These are phyloP conservation scores for Trachemys scripta DNA, from an alignment of 2,113 vertebrate species.

Conservation along the genomic window DNA sequence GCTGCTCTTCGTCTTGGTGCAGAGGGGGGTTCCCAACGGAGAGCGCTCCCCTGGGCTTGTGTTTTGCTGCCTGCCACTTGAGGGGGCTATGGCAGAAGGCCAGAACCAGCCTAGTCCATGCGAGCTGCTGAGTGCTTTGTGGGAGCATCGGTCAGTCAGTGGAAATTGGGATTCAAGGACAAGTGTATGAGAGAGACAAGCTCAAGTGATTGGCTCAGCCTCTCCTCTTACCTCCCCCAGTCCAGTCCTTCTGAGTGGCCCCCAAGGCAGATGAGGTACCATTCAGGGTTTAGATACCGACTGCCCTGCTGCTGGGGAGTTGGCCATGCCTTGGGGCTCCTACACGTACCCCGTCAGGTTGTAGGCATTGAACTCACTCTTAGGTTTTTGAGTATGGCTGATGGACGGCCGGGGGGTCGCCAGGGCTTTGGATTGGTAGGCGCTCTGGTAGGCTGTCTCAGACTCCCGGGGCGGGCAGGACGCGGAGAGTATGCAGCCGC, in stretches of 20 bases:
- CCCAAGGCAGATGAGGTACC: background rate
- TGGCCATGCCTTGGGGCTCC: background rate
- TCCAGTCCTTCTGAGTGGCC: background rate
- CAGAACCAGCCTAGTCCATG: background rate
- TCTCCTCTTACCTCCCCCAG: background rate
- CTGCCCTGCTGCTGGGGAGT: background rate
- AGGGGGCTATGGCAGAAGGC: background rate
- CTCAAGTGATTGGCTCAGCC: rapidly evolving
- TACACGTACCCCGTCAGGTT: conserved; percentile 87
- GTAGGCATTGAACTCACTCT: conserved; percentile 82
- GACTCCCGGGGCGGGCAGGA: conserved; percentile 82
- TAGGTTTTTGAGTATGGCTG: conserved; percentile 68
- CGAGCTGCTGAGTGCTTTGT: background rate
- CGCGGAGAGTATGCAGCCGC: conserved; percentile 88
- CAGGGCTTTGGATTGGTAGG: conserved; percentile 72
- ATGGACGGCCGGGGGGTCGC: conserved; percentile 9
- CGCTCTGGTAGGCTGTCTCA: conserved; percentile 11
- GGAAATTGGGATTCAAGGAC: rapidly evolving
- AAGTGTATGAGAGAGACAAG: background rate
- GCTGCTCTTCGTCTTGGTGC: background rate
- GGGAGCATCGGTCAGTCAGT: background rate
- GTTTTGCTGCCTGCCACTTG: background rate
- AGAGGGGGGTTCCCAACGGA: too few relatives aligned
- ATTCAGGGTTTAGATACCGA: background rate
- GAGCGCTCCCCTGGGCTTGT: too few relatives aligned